phyloP scores from a whole-genome alignment of 2,797 vertebrate species.

The Hemibagrus guttatus region DNA sequence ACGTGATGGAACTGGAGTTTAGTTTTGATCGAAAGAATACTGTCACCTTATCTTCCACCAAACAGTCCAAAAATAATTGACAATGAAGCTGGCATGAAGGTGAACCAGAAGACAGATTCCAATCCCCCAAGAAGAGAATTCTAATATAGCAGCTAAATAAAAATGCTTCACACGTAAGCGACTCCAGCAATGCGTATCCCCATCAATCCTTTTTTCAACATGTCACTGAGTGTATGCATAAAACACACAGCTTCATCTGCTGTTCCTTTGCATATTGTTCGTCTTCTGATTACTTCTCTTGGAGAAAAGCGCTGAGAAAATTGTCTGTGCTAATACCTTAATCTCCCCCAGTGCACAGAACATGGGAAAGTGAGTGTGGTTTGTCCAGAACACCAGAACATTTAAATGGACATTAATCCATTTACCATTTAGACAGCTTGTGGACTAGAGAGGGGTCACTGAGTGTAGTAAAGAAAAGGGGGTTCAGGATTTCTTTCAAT shows the following conservation, averaged over 20 bases:
- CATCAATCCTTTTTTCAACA: slow-evolving; percentile 30
- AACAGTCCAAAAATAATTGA: slow-evolving; percentile 27
- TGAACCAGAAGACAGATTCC: background rate
- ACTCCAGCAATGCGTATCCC: slow-evolving; percentile 2
- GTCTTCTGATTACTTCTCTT: background rate
- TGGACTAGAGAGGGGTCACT: background rate
- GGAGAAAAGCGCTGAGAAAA: slow-evolving; percentile 28
- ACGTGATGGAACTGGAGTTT: slow-evolving; percentile 22
- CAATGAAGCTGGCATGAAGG: slow-evolving; percentile 11
- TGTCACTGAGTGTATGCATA: slow-evolving; percentile 13
- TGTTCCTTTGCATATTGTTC: background rate
- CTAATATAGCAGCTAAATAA: slow-evolving; percentile 35
- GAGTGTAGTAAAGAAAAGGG: background rate
- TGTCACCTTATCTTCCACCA: background rate
- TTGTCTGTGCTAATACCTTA: slow-evolving; percentile 41
- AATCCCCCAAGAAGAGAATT: slow-evolving; percentile 15
- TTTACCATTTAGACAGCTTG: slow-evolving; percentile 27
- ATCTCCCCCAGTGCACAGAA: slow-evolving; percentile 32
- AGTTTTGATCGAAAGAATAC: slow-evolving; percentile 41
- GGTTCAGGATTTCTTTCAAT: background rate
- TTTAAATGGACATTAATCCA: slow-evolving; percentile 47
- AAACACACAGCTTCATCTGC: slow-evolving; percentile 39
- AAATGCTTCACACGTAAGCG: slow-evolving; percentile 26
- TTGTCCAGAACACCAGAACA: slow-evolving; percentile 5
- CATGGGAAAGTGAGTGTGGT: slow-evolving; percentile 15